Evolutionary conservation across 2,888 invertebrate genomes (phyloP).

Genomic region (Melanostoma mellinum): DNA sequence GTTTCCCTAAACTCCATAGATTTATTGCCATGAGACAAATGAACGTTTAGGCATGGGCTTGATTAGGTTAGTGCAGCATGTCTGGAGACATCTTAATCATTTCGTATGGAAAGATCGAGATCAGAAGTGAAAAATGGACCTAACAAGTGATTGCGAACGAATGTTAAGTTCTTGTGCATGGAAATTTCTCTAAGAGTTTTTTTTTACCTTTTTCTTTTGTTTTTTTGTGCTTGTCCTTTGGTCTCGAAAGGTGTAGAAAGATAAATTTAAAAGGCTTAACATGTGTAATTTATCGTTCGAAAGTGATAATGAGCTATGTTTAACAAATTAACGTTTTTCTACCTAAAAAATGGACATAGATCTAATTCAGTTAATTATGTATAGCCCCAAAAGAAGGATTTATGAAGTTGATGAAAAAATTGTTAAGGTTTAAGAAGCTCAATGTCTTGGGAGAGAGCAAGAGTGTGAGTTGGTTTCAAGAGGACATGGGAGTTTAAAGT

Average conservation of each 20-base stretch:
- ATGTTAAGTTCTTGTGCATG: conserved; percentile 11
- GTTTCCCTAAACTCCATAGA: conserved; percentile 45
- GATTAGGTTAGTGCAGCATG: conserved; percentile 46
- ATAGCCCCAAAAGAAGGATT: conserved; percentile 52
- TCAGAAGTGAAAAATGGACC: conserved; percentile 49
- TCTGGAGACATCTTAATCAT: conserved; percentile 69
- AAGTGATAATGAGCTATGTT: conserved; percentile 64
- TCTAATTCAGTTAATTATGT: conserved; percentile 69
- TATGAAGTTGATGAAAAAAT: conserved; percentile 34
- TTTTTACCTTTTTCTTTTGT: conserved; percentile 3
- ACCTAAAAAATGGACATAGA: conserved; percentile 18
- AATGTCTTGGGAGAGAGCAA: not conserved
- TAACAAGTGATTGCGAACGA: conserved; percentile 49
- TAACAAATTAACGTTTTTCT: conserved; percentile 60
- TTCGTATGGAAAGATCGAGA: conserved; percentile 29
- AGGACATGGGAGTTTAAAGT: no score
- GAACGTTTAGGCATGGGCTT: conserved; percentile 21
- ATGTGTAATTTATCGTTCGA: conserved; percentile 60
- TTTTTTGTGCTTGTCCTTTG: conserved; percentile 12
- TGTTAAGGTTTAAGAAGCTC: conserved; percentile 2
- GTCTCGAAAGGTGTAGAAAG: conserved; percentile 42
- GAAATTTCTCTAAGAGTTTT: not conserved
- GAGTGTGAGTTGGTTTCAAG: no score
- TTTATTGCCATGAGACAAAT: conserved; percentile 54
- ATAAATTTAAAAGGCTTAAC: conserved; percentile 60